Evolutionary conservation across 2,797 vertebrate genomes (phyloP), one percentile per base, ranked within the genome.

Genomic region (Serranus cabrilla): DNA sequence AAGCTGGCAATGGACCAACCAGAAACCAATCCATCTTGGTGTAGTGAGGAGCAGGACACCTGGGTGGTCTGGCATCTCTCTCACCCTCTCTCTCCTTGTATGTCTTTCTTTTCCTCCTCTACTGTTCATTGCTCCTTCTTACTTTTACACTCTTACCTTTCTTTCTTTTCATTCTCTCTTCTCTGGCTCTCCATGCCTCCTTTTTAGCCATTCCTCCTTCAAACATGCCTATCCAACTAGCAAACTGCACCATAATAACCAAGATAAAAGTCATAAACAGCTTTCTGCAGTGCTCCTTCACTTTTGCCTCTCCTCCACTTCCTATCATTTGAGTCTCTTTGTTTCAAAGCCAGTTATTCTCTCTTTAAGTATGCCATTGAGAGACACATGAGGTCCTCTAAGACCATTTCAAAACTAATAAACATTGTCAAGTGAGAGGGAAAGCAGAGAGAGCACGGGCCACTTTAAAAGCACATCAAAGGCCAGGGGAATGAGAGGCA

Each of bases 391-490:
- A 93, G 85, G 94, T 95, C 95, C 94, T 95, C 94, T 92, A 94
- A 95, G 95, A 94, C 93, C 94, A 94, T 96, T 97, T 96, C 94
- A 96, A 95, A 96, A 94, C 93, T 95, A 95, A 97, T 98, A 98
- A 98, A 99, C 97, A 98, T 96, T 96, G 97, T 97, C 97, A 96
- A 95, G 83, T 81, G 63, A 92, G 95, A 97, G 93, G 91, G 92
- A 95, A 95, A 96, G 96, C 97, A 96, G 97, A 95, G 93, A 91
- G 94, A 93, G 92, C 71, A 65, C 39, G 57, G 89, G 73, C 78
- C 94, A 95, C 93, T 95, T 94, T 95, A 94, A 94, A 90, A 93
- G 94, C 94, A 97, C 95, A 97, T 99, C 96, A 98, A 98, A 99
- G 93, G 56, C 92, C 81, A 1, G 34, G 51, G 47, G 62, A 83